A percentile compares a stretch with the other conserved stretches of the same genome.
Evolutionary conservation across 2,888 invertebrate genomes (phyloP).

Genomic region (Euclidia mi): DNA sequence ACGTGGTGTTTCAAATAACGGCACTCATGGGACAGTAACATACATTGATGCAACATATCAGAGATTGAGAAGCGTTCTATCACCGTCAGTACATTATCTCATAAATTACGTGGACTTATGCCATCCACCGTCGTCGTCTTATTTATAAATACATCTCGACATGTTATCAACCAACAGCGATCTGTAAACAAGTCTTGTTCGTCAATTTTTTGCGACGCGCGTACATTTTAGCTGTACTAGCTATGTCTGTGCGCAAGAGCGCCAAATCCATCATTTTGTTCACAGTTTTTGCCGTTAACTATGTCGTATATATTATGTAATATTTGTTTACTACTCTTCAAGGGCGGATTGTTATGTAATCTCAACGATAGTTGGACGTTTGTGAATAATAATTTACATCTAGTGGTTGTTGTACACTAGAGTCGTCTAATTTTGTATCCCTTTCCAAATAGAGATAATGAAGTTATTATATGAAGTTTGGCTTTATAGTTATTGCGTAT

Average conservation of each 20-base stretch:
- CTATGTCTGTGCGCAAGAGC: not conserved
- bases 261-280: not conserved
- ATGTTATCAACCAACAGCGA: slow-evolving; percentile 1
- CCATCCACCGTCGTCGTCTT: slow-evolving; percentile 27
- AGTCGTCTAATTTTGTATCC: too few relatives aligned
- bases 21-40: slow-evolving; percentile 84
- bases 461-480: too few relatives aligned
- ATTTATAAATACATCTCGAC: slow-evolving; percentile 11
- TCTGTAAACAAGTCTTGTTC: slow-evolving; percentile 4
- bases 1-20: slow-evolving; percentile 74
- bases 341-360: not conserved
- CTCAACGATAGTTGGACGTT: not conserved
- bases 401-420: too few relatives aligned
- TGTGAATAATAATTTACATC: too few relatives aligned
- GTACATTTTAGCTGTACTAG: not conserved
- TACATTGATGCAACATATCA: slow-evolving; percentile 23
- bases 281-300: not conserved
- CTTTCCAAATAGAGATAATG: too few relatives aligned
- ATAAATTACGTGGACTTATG: slow-evolving; percentile 22
- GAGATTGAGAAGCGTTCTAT: slow-evolving; percentile 1
- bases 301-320: slow-evolving; percentile 1
- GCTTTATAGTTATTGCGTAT: too few relatives aligned
- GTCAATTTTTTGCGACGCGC: slow-evolving; percentile 2
- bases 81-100: slow-evolving; percentile 14
- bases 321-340: not conserved